Percentiles rank a stretch among this genome's conserved stretches.
Conservation (phyloP, 1,140 invertebrate genomes). For the Ceratina australensis region DNA sequence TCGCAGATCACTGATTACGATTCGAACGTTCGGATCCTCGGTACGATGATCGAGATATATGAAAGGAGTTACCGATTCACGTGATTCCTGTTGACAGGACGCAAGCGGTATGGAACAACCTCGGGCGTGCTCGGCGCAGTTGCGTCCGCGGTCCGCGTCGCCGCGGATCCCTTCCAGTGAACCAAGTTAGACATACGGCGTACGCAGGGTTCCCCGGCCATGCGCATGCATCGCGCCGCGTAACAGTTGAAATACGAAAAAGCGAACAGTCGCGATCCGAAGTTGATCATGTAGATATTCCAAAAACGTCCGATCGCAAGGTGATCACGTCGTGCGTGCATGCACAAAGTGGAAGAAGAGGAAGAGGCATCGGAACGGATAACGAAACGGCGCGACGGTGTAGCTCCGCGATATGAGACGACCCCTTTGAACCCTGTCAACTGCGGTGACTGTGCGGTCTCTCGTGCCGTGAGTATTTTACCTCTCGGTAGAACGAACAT, state of each 20-base stretch:
- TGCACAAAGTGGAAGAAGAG: slow-evolving; percentile 19
- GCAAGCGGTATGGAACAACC: no score
- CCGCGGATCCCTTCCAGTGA: no score
- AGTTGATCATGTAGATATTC: slow-evolving; percentile 66
- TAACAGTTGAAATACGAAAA: slow-evolving; percentile 76
- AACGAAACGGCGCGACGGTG: neutral
- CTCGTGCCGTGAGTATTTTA: neutral
- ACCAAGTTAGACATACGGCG: neutral
- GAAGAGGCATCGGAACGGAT: no score
- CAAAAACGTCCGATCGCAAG: slow-evolving; percentile 50
- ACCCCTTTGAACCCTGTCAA: slow-evolving; percentile 8
- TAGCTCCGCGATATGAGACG: slow-evolving; percentile 29
- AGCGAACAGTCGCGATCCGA: slow-evolving; percentile 65
- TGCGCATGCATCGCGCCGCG: slow-evolving; percentile 66
- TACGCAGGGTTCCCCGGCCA: no score
- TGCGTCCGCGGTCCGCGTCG: no score
- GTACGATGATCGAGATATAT: no score
- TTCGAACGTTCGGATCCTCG: no score
- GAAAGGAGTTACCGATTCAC: no score
- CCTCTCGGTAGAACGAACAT: no score
- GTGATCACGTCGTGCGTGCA: slow-evolving; percentile 35
- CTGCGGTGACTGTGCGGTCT: slow-evolving; percentile 5
- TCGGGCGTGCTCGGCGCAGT: no score
- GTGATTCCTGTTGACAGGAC: no score
- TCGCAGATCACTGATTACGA: no score